Percentiles rank a stretch among this genome's conserved stretches.
Conservation (phyloP, 2,888 invertebrate species). For the Apamea epomidion region DNA sequence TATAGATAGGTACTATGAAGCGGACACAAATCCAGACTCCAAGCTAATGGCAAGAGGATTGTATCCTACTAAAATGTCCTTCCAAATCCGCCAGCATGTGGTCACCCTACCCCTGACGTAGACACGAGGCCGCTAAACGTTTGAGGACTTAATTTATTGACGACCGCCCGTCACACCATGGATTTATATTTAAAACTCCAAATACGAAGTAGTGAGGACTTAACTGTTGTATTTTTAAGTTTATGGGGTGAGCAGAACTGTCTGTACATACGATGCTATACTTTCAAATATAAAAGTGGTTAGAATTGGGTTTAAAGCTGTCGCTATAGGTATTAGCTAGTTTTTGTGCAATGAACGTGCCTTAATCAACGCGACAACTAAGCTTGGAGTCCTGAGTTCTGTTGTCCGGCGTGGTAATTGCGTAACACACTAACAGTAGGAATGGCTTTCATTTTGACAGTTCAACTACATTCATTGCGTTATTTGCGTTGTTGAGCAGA, state of each 20-base stretch:
- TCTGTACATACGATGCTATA: neutral
- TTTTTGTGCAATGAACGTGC: neutral
- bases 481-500: too few relatives aligned
- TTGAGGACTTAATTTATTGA: conserved; percentile 80
- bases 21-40: neutral
- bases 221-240: conserved; percentile 36
- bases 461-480: too few relatives aligned
- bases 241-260: conserved; percentile 9
- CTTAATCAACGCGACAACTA: neutral
- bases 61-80: neutral
- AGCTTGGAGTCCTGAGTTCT: neutral
- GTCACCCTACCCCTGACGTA: conserved; percentile 59
- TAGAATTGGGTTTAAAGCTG: neutral
- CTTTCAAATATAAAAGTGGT: neutral
- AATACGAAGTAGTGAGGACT: conserved; percentile 25
- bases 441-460: too few relatives aligned
- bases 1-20: too few relatives aligned
- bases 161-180: conserved; percentile 69
- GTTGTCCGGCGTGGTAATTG: neutral
- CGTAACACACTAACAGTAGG: neutral
- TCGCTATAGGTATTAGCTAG: neutral
- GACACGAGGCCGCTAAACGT: conserved; percentile 74
- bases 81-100: neutral
- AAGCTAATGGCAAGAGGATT: neutral
- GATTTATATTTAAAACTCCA: conserved; percentile 60